Evolutionary conservation across 1,140 invertebrate genomes (phyloP).

Genomic region (Achroia grisella): DNA sequence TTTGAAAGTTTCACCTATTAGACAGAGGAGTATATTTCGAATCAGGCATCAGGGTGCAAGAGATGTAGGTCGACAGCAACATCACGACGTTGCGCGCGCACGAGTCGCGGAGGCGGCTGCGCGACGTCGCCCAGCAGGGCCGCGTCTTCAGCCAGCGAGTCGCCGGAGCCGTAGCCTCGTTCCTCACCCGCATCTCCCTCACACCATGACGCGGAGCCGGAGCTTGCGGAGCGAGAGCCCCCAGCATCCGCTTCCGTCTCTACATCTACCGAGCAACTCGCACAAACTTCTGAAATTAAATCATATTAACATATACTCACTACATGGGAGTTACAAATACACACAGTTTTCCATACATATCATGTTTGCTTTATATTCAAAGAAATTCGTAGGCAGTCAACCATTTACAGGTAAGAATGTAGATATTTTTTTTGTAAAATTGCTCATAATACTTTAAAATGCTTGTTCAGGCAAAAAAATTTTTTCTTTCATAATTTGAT

Average conservation of each 20-base stretch:
- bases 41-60: conserved; percentile 59
- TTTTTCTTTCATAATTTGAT: too few relatives aligned
- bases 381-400: too few relatives aligned
- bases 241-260: conserved; percentile 54
- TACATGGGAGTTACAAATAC: too few relatives aligned
- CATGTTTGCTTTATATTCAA: too few relatives aligned
- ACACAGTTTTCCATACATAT: too few relatives aligned
- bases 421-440: too few relatives aligned
- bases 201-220: conserved; percentile 70
- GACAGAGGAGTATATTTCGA: not conserved
- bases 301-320: too few relatives aligned
- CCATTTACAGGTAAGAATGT: too few relatives aligned
- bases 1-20: too few relatives aligned
- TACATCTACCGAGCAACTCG: conserved; percentile 60
- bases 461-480: too few relatives aligned
- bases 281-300: conserved; percentile 54
- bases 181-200: conserved; percentile 65
- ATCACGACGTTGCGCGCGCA: conserved; percentile 51
- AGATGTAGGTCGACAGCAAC: conserved; percentile 66
- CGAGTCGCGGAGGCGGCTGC: conserved; percentile 35
- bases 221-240: conserved; percentile 61
- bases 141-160: conserved; percentile 72
- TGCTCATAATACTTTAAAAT: too few relatives aligned
- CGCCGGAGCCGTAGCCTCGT: conserved; percentile 71
- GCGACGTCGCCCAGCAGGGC: conserved; percentile 66